Evolutionary conservation across 2,113 vertebrate genomes (phyloP).

Genomic region (Clarias gariepinus): DNA sequence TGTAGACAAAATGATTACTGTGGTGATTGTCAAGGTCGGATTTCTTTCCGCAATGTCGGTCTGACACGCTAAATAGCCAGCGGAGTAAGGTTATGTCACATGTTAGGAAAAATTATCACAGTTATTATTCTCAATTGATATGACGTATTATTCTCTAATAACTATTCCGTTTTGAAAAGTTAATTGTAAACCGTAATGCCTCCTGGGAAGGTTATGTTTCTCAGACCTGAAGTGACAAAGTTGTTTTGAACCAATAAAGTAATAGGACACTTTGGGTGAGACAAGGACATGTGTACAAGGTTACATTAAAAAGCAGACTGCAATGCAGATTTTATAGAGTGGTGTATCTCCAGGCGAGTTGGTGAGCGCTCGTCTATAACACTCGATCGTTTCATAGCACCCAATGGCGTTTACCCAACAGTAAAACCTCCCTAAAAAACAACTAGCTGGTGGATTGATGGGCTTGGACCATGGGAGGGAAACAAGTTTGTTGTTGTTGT

Average conservation of each 20-base stretch:
- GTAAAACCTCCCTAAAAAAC: background rate
- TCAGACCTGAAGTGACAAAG: too few relatives aligned
- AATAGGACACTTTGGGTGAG: background rate
- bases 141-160: background rate
- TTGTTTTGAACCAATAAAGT: slow-evolving; percentile 5
- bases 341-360: background rate
- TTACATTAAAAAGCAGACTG: background rate
- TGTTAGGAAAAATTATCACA: background rate
- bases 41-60: background rate
- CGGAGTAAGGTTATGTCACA: background rate
- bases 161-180: background rate
- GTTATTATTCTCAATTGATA: background rate
- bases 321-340: background rate
- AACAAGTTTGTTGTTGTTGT: background rate
- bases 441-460: background rate
- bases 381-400: background rate
- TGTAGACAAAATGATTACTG: background rate
- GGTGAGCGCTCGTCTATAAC: slow-evolving; percentile 3
- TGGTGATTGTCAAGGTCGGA: background rate
- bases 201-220: background rate
- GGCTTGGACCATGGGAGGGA: background rate
- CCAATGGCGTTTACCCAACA: background rate
- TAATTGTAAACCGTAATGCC: background rate
- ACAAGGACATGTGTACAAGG: background rate
- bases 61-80: background rate